Evolutionary conservation across 2,888 invertebrate genomes (phyloP).

Genomic region (Automeris io): DNA sequence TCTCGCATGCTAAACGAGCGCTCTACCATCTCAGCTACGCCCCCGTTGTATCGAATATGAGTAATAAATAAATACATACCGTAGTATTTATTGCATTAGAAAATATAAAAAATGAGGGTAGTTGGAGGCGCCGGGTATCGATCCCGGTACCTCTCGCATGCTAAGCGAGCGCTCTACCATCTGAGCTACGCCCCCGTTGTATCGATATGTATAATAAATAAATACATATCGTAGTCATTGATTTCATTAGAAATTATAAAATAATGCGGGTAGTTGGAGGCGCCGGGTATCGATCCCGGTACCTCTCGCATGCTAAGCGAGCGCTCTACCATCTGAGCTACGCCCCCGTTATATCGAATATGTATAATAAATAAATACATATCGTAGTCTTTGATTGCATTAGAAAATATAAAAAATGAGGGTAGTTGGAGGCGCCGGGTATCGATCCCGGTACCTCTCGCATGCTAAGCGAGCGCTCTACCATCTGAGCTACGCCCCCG

Average conservation of each 20-base stretch:
- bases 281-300: conserved; percentile 77
- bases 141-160: conserved; percentile 77
- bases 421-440: conserved; percentile 68
- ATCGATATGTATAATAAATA: too few relatives aligned
- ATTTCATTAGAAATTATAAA: too few relatives aligned
- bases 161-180: conserved; percentile 78
- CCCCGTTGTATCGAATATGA: too few relatives aligned
- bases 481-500: conserved; percentile 32
- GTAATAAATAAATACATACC: too few relatives aligned
- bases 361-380: too few relatives aligned
- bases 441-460: conserved; percentile 77
- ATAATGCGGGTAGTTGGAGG: conserved; percentile 59
- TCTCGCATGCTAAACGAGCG: conserved; percentile 77
- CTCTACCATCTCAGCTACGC: too few relatives aligned
- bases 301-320: conserved; percentile 75
- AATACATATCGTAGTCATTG: too few relatives aligned
- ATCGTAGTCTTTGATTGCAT: too few relatives aligned
- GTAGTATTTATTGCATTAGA: too few relatives aligned
- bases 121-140: conserved; percentile 20
- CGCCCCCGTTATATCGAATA: conserved; percentile 10
- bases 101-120: too few relatives aligned
- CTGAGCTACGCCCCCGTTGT: conserved; percentile 32
- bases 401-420: too few relatives aligned
- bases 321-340: conserved; percentile 56
- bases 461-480: conserved; percentile 72